Conservation (phyloP, 2,888 invertebrate genomes). For the Apantesis nais region DNA sequence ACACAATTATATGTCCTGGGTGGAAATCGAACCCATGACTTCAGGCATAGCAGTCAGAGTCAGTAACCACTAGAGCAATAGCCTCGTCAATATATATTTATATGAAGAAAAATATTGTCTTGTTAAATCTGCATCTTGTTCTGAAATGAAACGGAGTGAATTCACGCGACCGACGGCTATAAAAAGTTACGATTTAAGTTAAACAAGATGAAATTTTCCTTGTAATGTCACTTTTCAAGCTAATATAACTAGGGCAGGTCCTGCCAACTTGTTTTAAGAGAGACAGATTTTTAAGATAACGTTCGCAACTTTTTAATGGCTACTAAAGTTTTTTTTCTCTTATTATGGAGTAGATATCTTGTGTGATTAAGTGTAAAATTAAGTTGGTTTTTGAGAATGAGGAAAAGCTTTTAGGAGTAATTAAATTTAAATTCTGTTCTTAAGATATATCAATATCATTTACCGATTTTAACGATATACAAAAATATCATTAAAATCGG, state of each 20-base stretch:
- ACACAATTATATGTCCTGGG: no score
- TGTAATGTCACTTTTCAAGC: slow-evolving; percentile 65
- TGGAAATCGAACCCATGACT: no score
- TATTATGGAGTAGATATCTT: slow-evolving; percentile 25
- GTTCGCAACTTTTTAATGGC: slow-evolving; percentile 52
- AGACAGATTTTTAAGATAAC: slow-evolving; percentile 59
- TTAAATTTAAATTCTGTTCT: no score
- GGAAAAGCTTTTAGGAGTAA: no score
- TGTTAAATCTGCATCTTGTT: slow-evolving; percentile 36
- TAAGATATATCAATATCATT: no score
- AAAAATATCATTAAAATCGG: background rate
- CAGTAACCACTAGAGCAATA: no score
- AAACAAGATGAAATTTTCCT: slow-evolving; percentile 67
- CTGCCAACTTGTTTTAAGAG: slow-evolving; percentile 54
- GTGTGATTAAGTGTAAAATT: slow-evolving; percentile 25
- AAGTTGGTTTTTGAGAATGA: slow-evolving; percentile 15
- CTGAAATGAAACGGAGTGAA: slow-evolving; percentile 46
- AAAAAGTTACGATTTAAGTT: slow-evolving; percentile 69
- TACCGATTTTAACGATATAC: no score
- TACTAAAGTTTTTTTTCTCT: slow-evolving; percentile 35
- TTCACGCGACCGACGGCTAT: slow-evolving; percentile 55
- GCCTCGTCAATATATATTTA: slow-evolving; percentile 20
- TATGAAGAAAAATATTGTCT: slow-evolving; percentile 33
- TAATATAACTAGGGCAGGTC: slow-evolving; percentile 54
- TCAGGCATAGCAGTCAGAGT: no score